phyloP scores from a whole-genome alignment of 2,113 vertebrate species.

The Echinops telfairi region DNA sequence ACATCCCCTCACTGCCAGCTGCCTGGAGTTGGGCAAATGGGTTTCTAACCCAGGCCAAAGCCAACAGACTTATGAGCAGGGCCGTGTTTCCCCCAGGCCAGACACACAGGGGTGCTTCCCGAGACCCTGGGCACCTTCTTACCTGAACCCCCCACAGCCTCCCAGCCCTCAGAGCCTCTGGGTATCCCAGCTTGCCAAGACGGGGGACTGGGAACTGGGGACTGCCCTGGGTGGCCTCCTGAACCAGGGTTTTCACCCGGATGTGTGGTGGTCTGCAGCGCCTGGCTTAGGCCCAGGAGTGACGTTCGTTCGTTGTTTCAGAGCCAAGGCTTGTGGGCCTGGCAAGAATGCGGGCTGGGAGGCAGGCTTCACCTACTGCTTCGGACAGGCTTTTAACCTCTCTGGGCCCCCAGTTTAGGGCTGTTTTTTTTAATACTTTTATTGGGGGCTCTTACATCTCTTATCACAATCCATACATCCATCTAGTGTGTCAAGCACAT shows the following conservation, averaged over 20 bases:
- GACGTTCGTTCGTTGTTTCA: not conserved
- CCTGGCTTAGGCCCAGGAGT: not conserved
- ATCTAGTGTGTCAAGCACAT: too few species aligned
- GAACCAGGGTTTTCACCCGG: too few species aligned
- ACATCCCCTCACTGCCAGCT: not conserved
- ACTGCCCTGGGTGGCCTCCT: too few species aligned
- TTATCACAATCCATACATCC: too few species aligned
- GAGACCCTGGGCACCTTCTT: not conserved
- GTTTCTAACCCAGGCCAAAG: not conserved
- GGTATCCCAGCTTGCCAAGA: not conserved
- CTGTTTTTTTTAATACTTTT: too few species aligned
- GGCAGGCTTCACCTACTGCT: not conserved
- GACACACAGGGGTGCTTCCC: not conserved
- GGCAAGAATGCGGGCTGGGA: not conserved
- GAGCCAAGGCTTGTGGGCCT: not conserved
- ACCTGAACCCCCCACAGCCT: not conserved
- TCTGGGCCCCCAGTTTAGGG: not conserved
- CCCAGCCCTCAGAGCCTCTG: not conserved
- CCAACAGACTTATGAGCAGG: not conserved
- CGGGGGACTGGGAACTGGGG: too few species aligned
- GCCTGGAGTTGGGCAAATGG: not conserved
- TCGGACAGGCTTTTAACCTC: not conserved
- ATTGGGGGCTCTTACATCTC: too few species aligned
- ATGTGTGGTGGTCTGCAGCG: too few species aligned
- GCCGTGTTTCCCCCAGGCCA: not conserved